Evolutionary conservation across 2,113 vertebrate genomes (phyloP).

Genomic region (Phyllostomus discolor): DNA sequence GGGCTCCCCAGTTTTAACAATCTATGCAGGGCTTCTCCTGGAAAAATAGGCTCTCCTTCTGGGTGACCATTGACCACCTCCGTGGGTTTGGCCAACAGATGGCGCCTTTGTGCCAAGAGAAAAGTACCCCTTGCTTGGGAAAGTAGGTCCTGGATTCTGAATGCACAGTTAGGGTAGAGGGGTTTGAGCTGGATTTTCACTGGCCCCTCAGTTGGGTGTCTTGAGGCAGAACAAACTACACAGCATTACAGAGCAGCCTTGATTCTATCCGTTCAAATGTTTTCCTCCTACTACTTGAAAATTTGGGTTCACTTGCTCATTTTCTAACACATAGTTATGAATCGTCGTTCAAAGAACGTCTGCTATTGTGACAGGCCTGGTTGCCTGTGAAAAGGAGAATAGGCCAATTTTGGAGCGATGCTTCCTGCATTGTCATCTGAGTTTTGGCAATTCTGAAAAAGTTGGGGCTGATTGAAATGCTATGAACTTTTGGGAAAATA

Average conservation of each 20-base stretch:
- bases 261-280: neutral
- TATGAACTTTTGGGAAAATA: neutral
- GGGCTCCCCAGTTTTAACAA: neutral
- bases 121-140: rapidly evolving
- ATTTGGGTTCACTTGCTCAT: neutral
- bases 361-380: neutral
- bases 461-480: neutral
- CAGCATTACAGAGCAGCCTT: neutral
- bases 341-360: neutral
- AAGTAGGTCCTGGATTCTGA: rapidly evolving
- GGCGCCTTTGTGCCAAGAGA: neutral
- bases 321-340: neutral
- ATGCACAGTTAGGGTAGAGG: rapidly evolving
- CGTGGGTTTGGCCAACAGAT: neutral
- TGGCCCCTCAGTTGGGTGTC: too few species aligned
- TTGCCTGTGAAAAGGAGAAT: neutral
- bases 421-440: neutral
- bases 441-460: neutral
- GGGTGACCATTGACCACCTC: neutral
- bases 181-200: neutral
- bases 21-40: neutral
- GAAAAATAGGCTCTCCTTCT: neutral
- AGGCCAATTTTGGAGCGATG: neutral
- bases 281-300: neutral
- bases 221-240: neutral